A percentile compares a stretch with the other conserved stretches of the same genome.
Conservation (phyloP, 2,113 vertebrate genomes). For the Dromiciops gliroides region DNA sequence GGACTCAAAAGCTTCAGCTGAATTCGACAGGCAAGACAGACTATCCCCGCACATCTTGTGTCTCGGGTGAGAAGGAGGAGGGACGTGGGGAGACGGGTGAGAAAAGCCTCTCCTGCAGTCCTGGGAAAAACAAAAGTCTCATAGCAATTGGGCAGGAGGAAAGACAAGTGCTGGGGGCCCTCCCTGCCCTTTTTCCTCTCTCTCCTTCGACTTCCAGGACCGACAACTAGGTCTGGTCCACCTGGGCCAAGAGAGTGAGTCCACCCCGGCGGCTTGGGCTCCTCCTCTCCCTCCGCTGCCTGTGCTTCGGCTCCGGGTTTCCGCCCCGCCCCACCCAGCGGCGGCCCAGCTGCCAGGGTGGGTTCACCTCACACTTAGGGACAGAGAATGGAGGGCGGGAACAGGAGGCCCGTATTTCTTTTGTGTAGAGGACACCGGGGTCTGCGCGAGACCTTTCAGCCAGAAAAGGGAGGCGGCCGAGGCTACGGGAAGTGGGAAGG, state of each 20-base stretch:
- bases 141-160: not conserved
- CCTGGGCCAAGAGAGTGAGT: not conserved
- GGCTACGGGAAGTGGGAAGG: not conserved
- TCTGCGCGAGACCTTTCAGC: not conserved
- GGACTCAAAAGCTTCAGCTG: slow-evolving; percentile 2
- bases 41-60: slow-evolving; percentile 61
- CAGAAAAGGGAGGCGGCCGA: not conserved
- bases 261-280: not conserved
- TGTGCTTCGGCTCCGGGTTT: not conserved
- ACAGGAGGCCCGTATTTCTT: not conserved
- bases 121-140: slow-evolving; percentile 14
- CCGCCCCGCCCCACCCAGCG: slow-evolving; percentile 23
- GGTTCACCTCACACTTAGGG: not conserved
- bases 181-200: not conserved
- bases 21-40: slow-evolving; percentile 49
- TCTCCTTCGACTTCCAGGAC: not conserved
- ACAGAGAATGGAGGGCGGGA: not conserved
- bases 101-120: slow-evolving; percentile 19
- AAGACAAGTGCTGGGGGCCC: not conserved
- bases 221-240: not conserved
- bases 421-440: slow-evolving; percentile 41
- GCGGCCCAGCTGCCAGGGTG: not conserved
- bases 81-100: not conserved
- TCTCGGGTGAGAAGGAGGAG: slow-evolving; percentile 15
- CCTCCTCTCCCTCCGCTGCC: not conserved